Evolutionary conservation across 1,140 invertebrate species (phyloP).

Genomic region (Dinothrombium tinctorium): DNA sequence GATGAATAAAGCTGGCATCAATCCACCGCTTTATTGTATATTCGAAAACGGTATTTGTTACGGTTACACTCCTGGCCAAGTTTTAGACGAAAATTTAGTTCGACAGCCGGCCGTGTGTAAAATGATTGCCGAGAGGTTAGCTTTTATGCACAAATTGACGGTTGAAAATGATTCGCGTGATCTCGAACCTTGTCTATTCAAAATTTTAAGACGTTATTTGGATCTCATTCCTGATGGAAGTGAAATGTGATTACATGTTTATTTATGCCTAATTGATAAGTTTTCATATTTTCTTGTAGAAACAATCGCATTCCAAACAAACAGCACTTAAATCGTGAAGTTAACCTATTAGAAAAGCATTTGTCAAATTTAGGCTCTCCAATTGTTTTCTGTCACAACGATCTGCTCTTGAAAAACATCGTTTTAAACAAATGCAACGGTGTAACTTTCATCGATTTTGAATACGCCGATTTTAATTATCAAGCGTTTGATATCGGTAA

Average conservation of each 20-base stretch:
- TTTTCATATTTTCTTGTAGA: not conserved
- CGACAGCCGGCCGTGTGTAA: conserved; percentile 26
- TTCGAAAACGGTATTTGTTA: conserved; percentile 88
- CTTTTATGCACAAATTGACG: conserved; percentile 36
- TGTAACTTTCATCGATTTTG: conserved; percentile 89
- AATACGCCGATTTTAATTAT: conserved; percentile 82
- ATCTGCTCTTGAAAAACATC: conserved; percentile 80
- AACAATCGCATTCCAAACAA: conserved; percentile 33
- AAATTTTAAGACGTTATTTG: conserved; percentile 45
- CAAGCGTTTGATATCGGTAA: conserved; percentile 91
- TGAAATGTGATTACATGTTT: not conserved
- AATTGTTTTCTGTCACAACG: conserved; percentile 92
- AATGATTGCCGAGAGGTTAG: conserved; percentile 50
- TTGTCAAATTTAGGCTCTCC: conserved; percentile 41
- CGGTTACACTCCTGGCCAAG: conserved; percentile 61
- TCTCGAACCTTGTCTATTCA: conserved; percentile 37
- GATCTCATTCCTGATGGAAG: conserved; percentile 29
- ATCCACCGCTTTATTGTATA: conserved; percentile 60
- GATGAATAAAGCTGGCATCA: conserved; percentile 45
- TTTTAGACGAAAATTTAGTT: conserved; percentile 44
- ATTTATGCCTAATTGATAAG: not conserved
- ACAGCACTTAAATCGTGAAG: conserved; percentile 38
- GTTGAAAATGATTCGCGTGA: conserved; percentile 11
- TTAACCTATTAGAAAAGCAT: conserved; percentile 35
- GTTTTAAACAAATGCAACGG: conserved; percentile 35